phyloP scores from a whole-genome alignment of 2,888 invertebrate species.

The Perizoma flavofasciatum region DNA sequence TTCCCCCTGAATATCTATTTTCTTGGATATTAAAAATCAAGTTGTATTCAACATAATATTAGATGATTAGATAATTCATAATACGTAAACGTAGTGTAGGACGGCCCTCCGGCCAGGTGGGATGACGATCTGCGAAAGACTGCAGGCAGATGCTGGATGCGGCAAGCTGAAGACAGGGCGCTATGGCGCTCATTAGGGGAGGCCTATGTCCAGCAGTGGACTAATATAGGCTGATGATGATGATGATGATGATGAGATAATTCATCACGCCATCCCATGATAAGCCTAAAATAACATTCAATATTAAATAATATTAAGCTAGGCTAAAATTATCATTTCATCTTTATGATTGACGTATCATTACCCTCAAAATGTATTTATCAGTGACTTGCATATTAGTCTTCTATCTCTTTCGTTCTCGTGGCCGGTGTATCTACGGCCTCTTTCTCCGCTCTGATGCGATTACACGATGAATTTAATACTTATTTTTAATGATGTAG shows the following conservation, averaged over 20 bases:
- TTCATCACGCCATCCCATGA: too few species aligned
- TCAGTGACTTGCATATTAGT: conserved; percentile 51
- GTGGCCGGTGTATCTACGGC: conserved; percentile 1
- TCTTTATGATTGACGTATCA: conserved; percentile 61
- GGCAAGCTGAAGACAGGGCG: too few species aligned
- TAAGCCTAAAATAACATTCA: conserved; percentile 19
- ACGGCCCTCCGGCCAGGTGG: too few species aligned
- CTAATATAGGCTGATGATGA: too few species aligned
- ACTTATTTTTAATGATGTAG: conserved; percentile 11
- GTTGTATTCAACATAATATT: neutral
- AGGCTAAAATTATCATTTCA: conserved; percentile 38
- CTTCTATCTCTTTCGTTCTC: conserved; percentile 40
- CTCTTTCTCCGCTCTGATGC: conserved; percentile 41
- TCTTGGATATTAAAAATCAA: neutral
- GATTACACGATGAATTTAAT: conserved; percentile 45
- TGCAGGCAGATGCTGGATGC: too few species aligned
- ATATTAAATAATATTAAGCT: conserved; percentile 8
- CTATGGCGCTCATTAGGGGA: too few species aligned
- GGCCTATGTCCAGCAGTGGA: too few species aligned
- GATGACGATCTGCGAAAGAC: too few species aligned
- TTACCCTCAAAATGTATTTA: conserved; percentile 53
- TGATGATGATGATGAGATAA: conserved; percentile 16
- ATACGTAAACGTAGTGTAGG: too few species aligned
- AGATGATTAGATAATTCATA: conserved; percentile 10
- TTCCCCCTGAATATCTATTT: too few species aligned